phyloP scores from a whole-genome alignment of 2,113 vertebrate species.

The Sciurus niger region DNA sequence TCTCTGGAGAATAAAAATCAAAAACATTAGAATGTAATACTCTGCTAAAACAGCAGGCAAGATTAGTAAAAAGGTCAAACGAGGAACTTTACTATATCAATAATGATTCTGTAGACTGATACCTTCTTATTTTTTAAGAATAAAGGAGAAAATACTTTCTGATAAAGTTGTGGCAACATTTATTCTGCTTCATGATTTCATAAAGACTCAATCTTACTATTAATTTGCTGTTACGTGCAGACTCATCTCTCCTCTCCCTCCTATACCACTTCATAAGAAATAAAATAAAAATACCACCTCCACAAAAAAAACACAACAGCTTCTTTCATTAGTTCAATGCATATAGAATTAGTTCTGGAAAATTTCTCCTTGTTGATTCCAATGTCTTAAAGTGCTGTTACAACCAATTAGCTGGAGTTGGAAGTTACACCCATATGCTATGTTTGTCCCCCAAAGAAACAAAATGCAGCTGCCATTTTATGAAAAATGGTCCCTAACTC shows the following conservation, averaged over 20 bases:
- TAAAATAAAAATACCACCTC: neutral
- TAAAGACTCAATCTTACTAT: neutral
- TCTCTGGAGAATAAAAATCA: conserved; percentile 28
- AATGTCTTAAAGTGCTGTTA: conserved; percentile 51
- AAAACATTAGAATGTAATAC: neutral
- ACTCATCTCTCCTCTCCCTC: neutral
- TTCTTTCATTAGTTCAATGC: conserved; percentile 40
- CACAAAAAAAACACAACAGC: neutral
- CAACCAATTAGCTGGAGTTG: conserved; percentile 25
- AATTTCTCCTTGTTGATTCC: neutral
- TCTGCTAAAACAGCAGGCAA: neutral
- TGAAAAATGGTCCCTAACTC: conserved; percentile 56
- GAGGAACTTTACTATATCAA: neutral
- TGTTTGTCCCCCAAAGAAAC: neutral
- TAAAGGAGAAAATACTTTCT: neutral
- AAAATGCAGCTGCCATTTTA: conserved; percentile 25
- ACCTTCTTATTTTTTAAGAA: neutral
- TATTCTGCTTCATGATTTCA: neutral
- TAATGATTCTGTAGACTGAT: neutral
- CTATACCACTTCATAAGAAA: neutral
- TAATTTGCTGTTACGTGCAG: neutral
- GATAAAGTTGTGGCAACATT: neutral
- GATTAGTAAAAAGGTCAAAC: neutral
- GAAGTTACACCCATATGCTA: neutral
- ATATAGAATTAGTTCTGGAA: neutral